A percentile compares a stretch with the other conserved stretches of the same genome.
These are phyloP conservation scores for Trileptium ribeirensis DNA, from an alignment of 2,888 invertebrate genomes.

Conservation along the genomic window DNA sequence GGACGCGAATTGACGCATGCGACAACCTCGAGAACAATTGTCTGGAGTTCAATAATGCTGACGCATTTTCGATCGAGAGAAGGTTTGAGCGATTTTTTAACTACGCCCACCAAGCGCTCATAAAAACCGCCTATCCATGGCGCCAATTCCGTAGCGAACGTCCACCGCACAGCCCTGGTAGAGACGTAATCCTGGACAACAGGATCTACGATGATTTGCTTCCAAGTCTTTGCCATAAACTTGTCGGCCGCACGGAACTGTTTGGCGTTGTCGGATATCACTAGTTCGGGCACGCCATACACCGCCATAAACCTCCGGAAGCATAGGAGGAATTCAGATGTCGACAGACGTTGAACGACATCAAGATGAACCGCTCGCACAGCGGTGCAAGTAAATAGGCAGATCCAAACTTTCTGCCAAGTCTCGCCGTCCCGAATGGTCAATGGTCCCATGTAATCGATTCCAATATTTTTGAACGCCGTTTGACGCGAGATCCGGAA, in stretches of 20 bases:
- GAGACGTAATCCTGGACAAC: not conserved
- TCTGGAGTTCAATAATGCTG: not conserved
- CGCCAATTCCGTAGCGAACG: not conserved
- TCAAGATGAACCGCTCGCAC: too few species aligned
- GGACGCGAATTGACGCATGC: not conserved
- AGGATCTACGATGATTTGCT: not conserved
- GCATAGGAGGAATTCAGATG: too few species aligned
- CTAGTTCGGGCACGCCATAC: not conserved
- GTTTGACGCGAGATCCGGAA: too few species aligned
- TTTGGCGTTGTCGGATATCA: not conserved
- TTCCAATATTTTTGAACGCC: too few species aligned
- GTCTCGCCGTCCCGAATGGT: too few species aligned
- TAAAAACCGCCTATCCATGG: constrained; percentile 5
- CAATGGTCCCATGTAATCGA: too few species aligned
- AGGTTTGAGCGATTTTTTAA: not conserved
- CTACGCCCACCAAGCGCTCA: not conserved
- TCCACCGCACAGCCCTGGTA: not conserved
- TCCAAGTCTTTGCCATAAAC: not conserved
- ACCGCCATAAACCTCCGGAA: not conserved
- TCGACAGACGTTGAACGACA: too few species aligned
- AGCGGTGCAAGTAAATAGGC: too few species aligned
- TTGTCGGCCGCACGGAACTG: not conserved
- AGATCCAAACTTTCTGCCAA: too few species aligned
- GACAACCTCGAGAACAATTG: not conserved
- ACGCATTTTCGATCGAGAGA: not conserved